A percentile compares a stretch with the other conserved stretches of the same genome.
Conservation (phyloP, 2,113 vertebrate genomes). For the Malurus elegans region DNA sequence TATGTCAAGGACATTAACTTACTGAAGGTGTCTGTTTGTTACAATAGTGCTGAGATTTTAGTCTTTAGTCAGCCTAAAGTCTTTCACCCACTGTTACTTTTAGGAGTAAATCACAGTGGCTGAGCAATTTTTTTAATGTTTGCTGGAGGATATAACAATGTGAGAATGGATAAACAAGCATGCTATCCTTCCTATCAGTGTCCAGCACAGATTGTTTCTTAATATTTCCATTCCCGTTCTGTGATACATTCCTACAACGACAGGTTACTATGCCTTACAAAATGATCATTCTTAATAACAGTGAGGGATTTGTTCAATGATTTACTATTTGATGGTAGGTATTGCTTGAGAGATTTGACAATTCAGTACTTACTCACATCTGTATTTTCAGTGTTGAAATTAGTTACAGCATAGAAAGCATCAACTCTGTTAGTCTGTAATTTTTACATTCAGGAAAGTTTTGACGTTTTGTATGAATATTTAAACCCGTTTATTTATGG, state of each 20-base stretch:
- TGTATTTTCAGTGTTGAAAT: background rate
- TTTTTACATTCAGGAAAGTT: background rate
- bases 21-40: background rate
- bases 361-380: background rate
- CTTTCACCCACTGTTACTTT: background rate
- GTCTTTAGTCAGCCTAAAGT: background rate
- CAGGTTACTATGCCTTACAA: background rate
- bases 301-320: background rate
- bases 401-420: background rate
- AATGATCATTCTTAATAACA: background rate
- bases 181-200: background rate
- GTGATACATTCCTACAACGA: background rate
- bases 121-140: background rate
- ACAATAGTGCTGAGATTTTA: background rate
- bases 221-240: background rate
- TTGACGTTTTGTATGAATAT: background rate
- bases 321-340: background rate
- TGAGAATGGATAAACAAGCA: background rate
- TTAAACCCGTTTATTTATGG: background rate
- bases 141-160: background rate
- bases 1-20: constrained; percentile 44
- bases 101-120: background rate
- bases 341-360: background rate
- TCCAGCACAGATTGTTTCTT: background rate
- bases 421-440: background rate